Conservation (phyloP, 2,113 vertebrate species). For the human region DNA sequence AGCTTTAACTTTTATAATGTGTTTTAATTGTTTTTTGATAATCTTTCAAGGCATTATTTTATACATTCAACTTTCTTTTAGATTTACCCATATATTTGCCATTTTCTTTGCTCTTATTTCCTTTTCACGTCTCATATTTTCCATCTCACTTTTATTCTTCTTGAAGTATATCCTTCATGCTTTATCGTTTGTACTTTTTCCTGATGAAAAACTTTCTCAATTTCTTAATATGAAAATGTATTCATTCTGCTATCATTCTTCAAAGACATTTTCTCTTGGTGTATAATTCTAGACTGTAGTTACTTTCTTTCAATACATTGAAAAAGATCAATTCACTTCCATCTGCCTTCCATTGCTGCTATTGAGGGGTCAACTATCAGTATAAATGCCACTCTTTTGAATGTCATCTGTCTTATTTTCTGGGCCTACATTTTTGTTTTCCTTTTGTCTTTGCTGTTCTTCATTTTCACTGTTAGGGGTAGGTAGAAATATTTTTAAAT, state of each 20-base stretch:
- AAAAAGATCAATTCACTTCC: not conserved
- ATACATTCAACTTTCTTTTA: not conserved
- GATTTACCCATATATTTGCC: not conserved
- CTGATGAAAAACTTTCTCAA: not conserved
- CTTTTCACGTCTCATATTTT: not conserved
- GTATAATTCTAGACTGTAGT: not conserved
- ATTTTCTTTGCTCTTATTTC: not conserved
- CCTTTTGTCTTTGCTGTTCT: not conserved
- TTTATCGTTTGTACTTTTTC: not conserved
- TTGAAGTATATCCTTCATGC: not conserved
- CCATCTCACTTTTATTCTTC: not conserved
- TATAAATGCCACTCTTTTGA: constrained; percentile 12
- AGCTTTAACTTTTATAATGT: not conserved
- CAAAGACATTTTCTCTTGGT: not conserved
- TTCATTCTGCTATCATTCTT: not conserved
- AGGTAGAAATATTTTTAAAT: not conserved
- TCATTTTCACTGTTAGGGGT: not conserved
- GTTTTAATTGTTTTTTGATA: not conserved
- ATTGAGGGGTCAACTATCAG: not conserved
- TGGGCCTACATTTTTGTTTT: not conserved
- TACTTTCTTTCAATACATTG: not conserved
- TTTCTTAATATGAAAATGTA: not conserved
- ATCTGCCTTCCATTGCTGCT: not conserved
- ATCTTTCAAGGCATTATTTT: not conserved
- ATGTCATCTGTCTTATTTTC: not conserved